Base-by-base conservation (phyloP, 2,113 vertebrate species). In the Lophotis ruficrista region DNA sequence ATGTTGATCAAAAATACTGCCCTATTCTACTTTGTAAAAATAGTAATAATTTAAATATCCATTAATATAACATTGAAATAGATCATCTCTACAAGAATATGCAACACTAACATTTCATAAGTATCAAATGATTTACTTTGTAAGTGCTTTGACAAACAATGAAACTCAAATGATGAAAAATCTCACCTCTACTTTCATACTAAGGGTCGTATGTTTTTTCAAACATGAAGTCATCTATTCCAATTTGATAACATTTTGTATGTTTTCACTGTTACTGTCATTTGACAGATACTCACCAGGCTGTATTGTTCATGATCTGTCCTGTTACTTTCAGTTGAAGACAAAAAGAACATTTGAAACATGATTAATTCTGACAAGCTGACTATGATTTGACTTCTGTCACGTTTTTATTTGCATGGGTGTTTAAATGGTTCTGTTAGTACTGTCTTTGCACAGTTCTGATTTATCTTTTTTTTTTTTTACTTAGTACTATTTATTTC, bases 341-440 rank as follows among this genome's bases (percentile, higher is more conserved):
- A 95, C 81, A 35, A 86, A 92, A 71, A 91, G 62, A 87, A 53
- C 83, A 96, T 96, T 94, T 98, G 89, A 91, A 94, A 94, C 89
- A 96, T 94, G 68, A 94, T 94, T 93, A 91, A 97, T 96, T 97
- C 95, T 97, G 93, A 94, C 47, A 86, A 94, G 91, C 91, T 97
- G 77, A 89, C 54, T 97, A 95, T 98, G 66, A 96, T 97, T 98
- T 98, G 60, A 97, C 83, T 96, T 97, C 79, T 89, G 9, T 97
- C 83, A 88, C n/a, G 5, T 96, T 97, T 97, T 97, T 95, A 81
- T 98, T 98, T 97, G 97, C 97, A 98, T 97, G 98, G 98, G 98
- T 98, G 98, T 98, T 98, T 98, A 98, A 98, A 98, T 97, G 96
- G 95, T 98, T 98, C 97, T 98, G 97, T 98, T 98, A 95, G 87